Evolutionary conservation across 2,797 vertebrate genomes (phyloP), one percentile per base, ranked within the genome.

Genomic region (Chromis chromis): DNA sequence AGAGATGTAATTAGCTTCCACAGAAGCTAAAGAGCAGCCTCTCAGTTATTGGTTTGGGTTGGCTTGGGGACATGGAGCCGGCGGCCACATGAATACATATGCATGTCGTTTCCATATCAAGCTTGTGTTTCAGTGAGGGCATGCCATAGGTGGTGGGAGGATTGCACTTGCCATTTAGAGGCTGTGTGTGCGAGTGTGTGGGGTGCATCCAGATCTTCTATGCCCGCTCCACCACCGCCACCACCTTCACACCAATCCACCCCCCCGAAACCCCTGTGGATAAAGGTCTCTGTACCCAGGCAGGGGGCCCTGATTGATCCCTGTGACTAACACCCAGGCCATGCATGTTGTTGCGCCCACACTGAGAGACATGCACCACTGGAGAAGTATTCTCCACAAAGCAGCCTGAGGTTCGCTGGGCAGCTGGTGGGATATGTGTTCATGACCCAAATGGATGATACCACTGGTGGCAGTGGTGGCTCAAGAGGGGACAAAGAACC

Each of bases 71-170:
- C 81, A 86, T 13, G 33, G 22, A 72, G 88, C 93, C 86, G 31
- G 68, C 76, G 68, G 91, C 80, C 81, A 85, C 88, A 81, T 85
- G 85, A 88, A 92, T 93, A 88, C 88, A 91, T 92, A 91, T 91
- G 88, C 91, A 93, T 91, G 91, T 79, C 67, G 79, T 92, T 92
- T 93, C 86, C 89, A 93, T 91, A 90, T 92, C 89, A 79, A 91
- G 88, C 83, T 74, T 65, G 83, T 80, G 88, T 85, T 82, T 86
- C 70, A 76, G 63, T 25, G 50, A 86, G 87, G 92, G 90, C 85
- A 90, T 64, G 83, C 91, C 88, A 85, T 88, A 74, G 90, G 89
- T 89, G 88, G 71, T 84, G 81, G 56, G 86, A 81, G 83, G 80
- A 68, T 66, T 85, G 81, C 79, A 36, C 70, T 66, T 88, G 84